phyloP scores from a whole-genome alignment of 2,113 vertebrate genomes.

The Cygnus atratus region DNA sequence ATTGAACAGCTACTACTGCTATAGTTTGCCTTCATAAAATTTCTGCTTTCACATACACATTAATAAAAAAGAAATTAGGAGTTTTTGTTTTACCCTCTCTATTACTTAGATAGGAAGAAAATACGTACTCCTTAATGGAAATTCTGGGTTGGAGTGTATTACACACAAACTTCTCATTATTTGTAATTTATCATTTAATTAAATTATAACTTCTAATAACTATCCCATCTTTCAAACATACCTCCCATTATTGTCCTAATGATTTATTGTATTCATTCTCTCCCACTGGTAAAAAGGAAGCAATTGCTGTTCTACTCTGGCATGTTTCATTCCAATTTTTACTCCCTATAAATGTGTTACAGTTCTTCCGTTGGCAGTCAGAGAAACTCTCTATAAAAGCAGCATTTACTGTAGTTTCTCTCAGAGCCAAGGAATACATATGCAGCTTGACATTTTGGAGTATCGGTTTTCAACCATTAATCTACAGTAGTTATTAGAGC shows the following conservation, averaged over 20 bases:
- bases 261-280: conserved; percentile 66
- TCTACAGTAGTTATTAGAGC: conserved; percentile 65
- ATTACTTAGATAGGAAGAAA: conserved; percentile 2
- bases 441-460: conserved; percentile 61
- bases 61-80: neutral
- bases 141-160: neutral
- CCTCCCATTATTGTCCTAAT: conserved; percentile 51
- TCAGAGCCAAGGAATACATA: conserved; percentile 74
- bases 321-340: conserved; percentile 60
- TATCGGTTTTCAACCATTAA: conserved; percentile 68
- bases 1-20: neutral
- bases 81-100: neutral
- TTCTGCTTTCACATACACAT: neutral
- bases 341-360: conserved; percentile 66
- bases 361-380: conserved; percentile 64
- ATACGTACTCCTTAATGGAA: neutral
- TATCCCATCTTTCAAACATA: conserved; percentile 6
- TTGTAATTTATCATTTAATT: conserved; percentile 31
- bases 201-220: conserved; percentile 54
- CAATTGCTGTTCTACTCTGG: conserved; percentile 54
- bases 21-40: neutral
- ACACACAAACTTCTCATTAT: neutral
- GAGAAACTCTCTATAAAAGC: conserved; percentile 68
- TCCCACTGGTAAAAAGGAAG: conserved; percentile 50
- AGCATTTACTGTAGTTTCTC: conserved; percentile 66